Conservation (phyloP, 2,797 vertebrate genomes). For the Centropyge bicolor region DNA sequence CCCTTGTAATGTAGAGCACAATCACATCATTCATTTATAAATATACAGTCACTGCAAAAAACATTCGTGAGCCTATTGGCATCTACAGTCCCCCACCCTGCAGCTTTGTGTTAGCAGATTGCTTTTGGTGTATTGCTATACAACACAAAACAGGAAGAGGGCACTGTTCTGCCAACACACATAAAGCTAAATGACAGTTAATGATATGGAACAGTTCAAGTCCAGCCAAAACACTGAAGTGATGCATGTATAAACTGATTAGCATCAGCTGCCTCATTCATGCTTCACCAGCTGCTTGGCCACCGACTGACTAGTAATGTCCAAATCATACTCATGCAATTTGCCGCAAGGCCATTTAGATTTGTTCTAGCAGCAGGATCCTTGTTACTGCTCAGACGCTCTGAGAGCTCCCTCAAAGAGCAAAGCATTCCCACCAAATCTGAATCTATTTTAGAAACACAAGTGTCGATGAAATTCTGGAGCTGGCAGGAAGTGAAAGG, state of each 20-base stretch:
- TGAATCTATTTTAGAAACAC: neutral
- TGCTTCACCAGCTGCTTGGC: constrained; percentile 1
- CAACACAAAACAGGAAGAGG: constrained; percentile 12
- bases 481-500: neutral
- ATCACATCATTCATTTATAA: neutral
- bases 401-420: neutral
- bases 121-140: neutral
- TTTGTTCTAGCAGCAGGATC: neutral
- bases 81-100: neutral
- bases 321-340: constrained; percentile 1
- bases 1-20: neutral
- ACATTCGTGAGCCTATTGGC: neutral
- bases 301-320: neutral
- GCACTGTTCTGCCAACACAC: neutral
- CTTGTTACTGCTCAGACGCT: neutral
- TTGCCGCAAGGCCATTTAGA: neutral
- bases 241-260: neutral
- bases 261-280: neutral
- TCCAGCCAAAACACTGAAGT: neutral
- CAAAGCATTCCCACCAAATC: neutral
- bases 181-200: neutral
- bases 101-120: neutral
- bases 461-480: neutral
- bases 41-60: neutral
- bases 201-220: neutral